These are phyloP conservation scores for Myotis lucifugus DNA, from an alignment of 2,113 vertebrate genomes.

Conservation along the genomic window DNA sequence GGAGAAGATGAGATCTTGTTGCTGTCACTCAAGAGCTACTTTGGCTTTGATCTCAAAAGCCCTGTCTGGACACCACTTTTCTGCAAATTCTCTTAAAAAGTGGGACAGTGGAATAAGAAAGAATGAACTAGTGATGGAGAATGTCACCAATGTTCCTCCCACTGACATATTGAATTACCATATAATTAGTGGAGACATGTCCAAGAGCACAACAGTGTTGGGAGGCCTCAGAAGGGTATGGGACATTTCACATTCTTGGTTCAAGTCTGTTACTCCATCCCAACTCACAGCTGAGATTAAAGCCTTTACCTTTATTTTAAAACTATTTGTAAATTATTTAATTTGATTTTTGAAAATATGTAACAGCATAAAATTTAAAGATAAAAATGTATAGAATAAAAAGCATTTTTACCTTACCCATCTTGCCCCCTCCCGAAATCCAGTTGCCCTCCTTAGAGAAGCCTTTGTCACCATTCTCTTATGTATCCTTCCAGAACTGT, in stretches of 20 bases:
- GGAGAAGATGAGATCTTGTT: constrained; percentile 58
- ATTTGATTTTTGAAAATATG: neutral
- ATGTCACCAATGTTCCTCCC: neutral
- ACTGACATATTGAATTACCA: neutral
- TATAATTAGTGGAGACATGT: neutral
- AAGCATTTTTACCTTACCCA: neutral
- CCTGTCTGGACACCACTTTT: constrained; percentile 13
- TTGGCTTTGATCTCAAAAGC: constrained; percentile 62
- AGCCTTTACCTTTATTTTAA: neutral
- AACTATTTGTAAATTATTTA: neutral
- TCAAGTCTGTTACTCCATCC: neutral
- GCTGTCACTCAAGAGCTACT: constrained; percentile 45
- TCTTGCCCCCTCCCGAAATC: neutral
- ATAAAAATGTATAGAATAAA: neutral
- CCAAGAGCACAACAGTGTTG: neutral
- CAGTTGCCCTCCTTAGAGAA: neutral
- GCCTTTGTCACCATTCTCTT: neutral
- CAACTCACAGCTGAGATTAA: neutral
- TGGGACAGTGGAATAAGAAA: constrained; percentile 18
- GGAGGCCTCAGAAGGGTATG: fast-evolving
- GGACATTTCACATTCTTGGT: neutral
- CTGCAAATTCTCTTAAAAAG: constrained; percentile 57
- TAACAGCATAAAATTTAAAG: neutral
- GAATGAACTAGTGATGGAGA: constrained; percentile 51
- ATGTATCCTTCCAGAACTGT: neutral